Evolutionary conservation across 2,888 invertebrate genomes (phyloP), one percentile per base, ranked within the genome.

Genomic region (Sarcophaga subvicina): DNA sequence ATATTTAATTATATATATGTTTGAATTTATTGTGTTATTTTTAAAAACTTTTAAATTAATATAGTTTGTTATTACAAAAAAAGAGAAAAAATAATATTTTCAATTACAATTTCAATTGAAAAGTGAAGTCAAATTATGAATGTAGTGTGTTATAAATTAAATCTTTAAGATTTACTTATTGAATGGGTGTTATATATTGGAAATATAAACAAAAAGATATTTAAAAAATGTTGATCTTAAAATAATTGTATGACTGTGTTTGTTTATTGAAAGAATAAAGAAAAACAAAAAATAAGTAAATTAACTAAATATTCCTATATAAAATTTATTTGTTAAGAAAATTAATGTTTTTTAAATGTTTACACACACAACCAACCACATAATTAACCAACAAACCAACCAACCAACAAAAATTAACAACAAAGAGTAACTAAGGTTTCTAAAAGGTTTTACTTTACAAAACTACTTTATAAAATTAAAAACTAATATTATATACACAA

Each of bases 291-390:
- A 6, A 47, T 62, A n/a, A 70, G 49, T 78, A 8, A 37, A 17
- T 54, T 14, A 5, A 12, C 17, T 54, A 14, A 17, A 54, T 14
- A 54, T 54, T 12, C 5, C 17, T 54, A 14, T 5, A 14, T 17
- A 54, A 54, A 54, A 12, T 54, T 54, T 54, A 54, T 54, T 54
- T 54, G 54, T 54, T 54, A 17, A 85, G 77, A 47, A 59, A 37
- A n/a, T 78, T 78, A 77, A 59, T 85, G 81, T 85, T 85, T 80
- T 37, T 82, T 82, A 77, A 76, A 82, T 82, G 78, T 85, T 85
- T 82, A 85, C 81, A 85, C 64, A 62, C 45, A 49, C 17, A 69
- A 71, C 14, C 37, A 37, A 37, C 37, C 37, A 37, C 37, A 45
- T 75, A 17, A 54, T 67, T n/a, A 62, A 85, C 37, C 27, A 37